These are phyloP conservation scores for Pachydiplax longipennis DNA, from an alignment of 2,888 invertebrate genomes.

Conservation along the genomic window DNA sequence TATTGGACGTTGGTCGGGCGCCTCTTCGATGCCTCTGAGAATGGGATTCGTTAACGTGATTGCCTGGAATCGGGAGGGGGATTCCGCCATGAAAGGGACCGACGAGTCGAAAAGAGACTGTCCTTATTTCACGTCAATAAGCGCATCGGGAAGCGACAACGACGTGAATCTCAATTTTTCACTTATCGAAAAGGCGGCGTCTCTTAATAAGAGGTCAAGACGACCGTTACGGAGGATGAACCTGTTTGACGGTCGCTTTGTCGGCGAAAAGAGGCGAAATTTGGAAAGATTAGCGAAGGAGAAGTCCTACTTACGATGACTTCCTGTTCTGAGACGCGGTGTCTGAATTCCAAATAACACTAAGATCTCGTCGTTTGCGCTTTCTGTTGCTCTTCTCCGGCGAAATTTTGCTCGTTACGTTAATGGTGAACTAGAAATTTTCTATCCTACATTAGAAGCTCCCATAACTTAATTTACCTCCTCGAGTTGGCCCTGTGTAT, in stretches of 20 bases:
- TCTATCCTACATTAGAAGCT: too few species aligned
- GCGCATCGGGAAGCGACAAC: background rate
- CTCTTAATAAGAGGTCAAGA: background rate
- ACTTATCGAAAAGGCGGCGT: background rate
- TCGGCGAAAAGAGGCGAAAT: background rate
- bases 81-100: background rate
- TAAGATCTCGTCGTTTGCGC: too few species aligned
- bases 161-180: background rate
- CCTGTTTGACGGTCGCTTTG: background rate
- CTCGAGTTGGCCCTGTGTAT: too few species aligned
- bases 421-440: too few species aligned
- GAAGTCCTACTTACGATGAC: background rate
- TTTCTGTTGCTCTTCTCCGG: too few species aligned
- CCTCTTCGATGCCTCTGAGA: background rate
- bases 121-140: background rate
- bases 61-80: background rate
- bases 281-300: background rate
- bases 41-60: slow-evolving; percentile 32
- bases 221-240: background rate
- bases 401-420: too few species aligned
- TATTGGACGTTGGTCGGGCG: background rate
- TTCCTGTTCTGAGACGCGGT: background rate
- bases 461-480: too few species aligned
- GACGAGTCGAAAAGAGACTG: background rate
- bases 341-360: too few species aligned